phyloP scores from a whole-genome alignment of 2,113 vertebrate genomes.

The Nesogale talazaci region DNA sequence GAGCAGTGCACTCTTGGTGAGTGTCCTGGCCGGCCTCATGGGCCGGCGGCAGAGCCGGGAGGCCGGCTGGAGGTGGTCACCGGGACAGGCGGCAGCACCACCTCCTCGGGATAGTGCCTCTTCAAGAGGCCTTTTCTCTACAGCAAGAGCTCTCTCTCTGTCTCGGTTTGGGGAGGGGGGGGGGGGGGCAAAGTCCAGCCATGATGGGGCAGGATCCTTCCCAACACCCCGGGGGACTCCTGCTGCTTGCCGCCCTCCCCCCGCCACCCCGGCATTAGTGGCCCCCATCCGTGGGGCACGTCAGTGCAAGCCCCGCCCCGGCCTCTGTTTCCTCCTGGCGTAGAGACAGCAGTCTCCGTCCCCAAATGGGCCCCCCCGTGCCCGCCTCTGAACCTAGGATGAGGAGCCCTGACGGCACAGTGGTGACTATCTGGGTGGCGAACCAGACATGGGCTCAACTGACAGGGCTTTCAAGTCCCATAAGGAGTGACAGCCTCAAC shows the following conservation, averaged over 20 bases:
- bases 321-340: neutral
- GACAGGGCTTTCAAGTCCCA: too few relatives aligned
- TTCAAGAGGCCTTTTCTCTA: neutral
- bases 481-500: too few relatives aligned
- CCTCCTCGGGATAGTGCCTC: neutral
- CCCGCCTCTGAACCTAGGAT: neutral
- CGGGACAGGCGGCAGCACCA: neutral
- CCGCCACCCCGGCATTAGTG: neutral
- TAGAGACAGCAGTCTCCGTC: neutral
- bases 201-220: neutral
- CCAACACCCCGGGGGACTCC: neutral
- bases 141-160: neutral
- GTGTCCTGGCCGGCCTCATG: conserved; percentile 53
- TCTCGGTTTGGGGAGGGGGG: too few relatives aligned
- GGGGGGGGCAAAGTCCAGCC: neutral
- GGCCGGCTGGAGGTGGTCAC: neutral
- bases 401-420: neutral
- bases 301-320: neutral
- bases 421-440: too few relatives aligned
- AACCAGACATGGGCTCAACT: too few relatives aligned
- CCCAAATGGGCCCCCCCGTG: too few relatives aligned
- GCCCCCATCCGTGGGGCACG: neutral
- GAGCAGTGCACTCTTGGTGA: conserved; percentile 91
- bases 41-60: too few relatives aligned
- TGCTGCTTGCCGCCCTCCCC: neutral